Evolutionary conservation across 1,140 invertebrate genomes (phyloP), one percentile per base, ranked within the genome.

Genomic region (Pseudomyrmex gracilis): DNA sequence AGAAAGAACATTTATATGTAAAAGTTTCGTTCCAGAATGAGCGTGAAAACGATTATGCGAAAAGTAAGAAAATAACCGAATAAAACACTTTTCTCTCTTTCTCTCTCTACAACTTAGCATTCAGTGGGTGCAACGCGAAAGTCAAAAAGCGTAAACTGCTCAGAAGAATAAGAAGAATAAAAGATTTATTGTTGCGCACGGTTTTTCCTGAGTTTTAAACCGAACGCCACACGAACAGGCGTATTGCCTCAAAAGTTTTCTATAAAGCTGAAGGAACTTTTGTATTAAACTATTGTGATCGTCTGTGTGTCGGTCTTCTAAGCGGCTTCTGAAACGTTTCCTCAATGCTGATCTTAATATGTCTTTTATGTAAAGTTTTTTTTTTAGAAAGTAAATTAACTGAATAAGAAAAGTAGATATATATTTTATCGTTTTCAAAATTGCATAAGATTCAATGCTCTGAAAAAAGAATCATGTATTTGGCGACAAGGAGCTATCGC

Each of bases 21-120:
- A 68, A 83, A 88, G 80, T 73, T 82, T 53, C n/a, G 67, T 57
- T 55, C 61, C 57, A 20, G 22, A 60, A 74, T 82, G n/a, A 68
- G 61, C 49, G 45, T 71, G 63, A 60, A 88, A 89, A 83, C 73
- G 60, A 84, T 77, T 76, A 82, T 73, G 85, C 64, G 64, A 82
- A 64, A 87, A 84, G 82, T 88, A 90, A 90, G 86, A 90, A 87
- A 89, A 90, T 90, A 90, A 90, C 89, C 90, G 89, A 87, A 77
- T 90, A 90, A 90, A 90, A 90, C 86, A 90, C 89, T 88, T 7
- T 5, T 34, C 34, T 34, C 34, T 34, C 34, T 34, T 34, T 34
- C 34, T 34, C 34, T 34, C 34, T 34, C 34, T 34, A 34, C 87
- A 90, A 82, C 78, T 76, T 53, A 57, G 53, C 67, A 70, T 84